These are phyloP conservation scores for Dysmachus trigonus DNA, from an alignment of 2,888 invertebrate species.

Conservation along the genomic window DNA sequence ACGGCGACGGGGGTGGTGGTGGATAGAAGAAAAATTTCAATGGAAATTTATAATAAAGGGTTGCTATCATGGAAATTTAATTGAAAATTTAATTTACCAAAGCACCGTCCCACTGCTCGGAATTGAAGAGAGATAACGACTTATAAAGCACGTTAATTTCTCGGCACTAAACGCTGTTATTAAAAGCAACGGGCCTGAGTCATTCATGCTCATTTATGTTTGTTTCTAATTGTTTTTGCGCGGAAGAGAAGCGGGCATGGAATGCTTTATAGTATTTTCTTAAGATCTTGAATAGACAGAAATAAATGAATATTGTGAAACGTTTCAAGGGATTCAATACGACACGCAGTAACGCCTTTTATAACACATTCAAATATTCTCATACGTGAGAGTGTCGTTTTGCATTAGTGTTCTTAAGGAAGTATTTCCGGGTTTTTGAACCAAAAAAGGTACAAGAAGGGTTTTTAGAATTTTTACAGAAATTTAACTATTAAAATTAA, in stretches of 20 bases:
- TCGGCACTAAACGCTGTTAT: background rate
- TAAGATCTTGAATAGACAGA: background rate
- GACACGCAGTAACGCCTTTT: too few relatives aligned
- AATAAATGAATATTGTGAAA: background rate
- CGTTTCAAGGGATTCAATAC: background rate
- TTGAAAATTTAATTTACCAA: slow-evolving; percentile 28
- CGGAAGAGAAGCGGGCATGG: background rate
- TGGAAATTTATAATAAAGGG: slow-evolving; percentile 22
- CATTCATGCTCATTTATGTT: background rate
- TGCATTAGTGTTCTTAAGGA: too few relatives aligned
- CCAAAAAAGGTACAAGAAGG: too few relatives aligned
- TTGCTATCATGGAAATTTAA: slow-evolving; percentile 13
- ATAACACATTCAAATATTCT: too few relatives aligned
- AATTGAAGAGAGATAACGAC: background rate
- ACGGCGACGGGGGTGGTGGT: background rate
- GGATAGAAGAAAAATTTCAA: slow-evolving; percentile 14
- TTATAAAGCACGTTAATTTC: background rate
- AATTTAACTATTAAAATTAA: too few relatives aligned
- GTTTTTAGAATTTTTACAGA: too few relatives aligned
- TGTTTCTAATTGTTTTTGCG: background rate
- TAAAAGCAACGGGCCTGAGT: background rate
- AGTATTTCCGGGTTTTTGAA: too few relatives aligned
- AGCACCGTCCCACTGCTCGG: background rate
- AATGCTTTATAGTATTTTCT: background rate
- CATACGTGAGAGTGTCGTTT: too few relatives aligned